Evolutionary conservation across 1,140 invertebrate genomes (phyloP).

Genomic region (Leguminivora glycinivorella): DNA sequence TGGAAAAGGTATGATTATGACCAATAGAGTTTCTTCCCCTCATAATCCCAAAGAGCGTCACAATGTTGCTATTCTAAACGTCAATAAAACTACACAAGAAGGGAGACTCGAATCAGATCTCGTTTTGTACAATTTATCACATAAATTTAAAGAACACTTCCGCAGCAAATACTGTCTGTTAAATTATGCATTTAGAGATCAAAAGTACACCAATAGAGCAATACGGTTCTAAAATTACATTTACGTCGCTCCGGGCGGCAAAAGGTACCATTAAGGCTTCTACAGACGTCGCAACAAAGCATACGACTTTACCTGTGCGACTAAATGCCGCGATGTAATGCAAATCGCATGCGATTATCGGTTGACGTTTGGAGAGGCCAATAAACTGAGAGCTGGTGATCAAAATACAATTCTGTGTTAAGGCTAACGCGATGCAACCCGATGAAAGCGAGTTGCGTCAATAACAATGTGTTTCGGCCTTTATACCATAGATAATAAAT

Average conservation of each 20-base stretch:
- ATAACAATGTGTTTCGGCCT: too few species aligned
- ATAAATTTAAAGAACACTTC: slow-evolving; percentile 64
- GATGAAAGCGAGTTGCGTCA: too few species aligned
- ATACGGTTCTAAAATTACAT: slow-evolving; percentile 27
- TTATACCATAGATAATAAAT: neutral
- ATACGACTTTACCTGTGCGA: too few species aligned
- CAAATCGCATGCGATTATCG: too few species aligned
- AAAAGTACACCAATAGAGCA: slow-evolving; percentile 23
- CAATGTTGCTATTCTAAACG: slow-evolving; percentile 46
- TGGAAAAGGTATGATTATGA: neutral
- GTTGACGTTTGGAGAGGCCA: too few species aligned
- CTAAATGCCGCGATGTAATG: too few species aligned
- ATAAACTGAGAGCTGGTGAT: neutral
- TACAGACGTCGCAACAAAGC: too few species aligned
- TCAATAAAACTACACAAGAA: slow-evolving; percentile 59
- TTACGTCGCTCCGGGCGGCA: neutral
- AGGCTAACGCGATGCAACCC: too few species aligned
- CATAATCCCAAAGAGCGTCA: neutral
- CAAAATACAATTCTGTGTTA: neutral
- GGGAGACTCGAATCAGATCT: slow-evolving; percentile 65
- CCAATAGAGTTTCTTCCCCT: neutral
- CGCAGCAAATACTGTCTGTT: slow-evolving; percentile 35
- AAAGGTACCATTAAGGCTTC: neutral
- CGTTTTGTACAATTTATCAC: slow-evolving; percentile 73
- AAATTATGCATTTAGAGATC: slow-evolving; percentile 41